Percentiles rank a stretch among this genome's conserved stretches.
These are phyloP conservation scores for Falco cherrug DNA, from an alignment of 2,797 vertebrate species.

Conservation along the genomic window DNA sequence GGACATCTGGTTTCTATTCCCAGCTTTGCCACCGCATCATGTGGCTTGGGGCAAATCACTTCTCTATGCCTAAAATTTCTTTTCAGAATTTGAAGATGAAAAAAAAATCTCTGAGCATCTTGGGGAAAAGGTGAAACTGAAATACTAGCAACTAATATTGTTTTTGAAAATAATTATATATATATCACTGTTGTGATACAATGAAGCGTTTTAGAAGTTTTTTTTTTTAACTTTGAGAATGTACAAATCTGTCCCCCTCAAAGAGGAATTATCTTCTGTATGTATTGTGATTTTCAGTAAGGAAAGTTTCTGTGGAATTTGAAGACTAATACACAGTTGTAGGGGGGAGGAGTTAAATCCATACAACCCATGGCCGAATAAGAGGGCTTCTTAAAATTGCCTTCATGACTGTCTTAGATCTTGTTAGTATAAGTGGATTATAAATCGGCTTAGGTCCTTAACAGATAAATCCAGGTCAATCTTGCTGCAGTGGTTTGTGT, in stretches of 20 bases:
- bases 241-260: not conserved
- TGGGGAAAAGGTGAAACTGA: not conserved
- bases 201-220: not conserved
- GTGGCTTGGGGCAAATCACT: constrained; percentile 3
- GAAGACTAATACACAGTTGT: not conserved
- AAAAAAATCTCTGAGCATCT: not conserved
- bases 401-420: not conserved
- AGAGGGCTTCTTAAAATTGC: not conserved
- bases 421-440: not conserved
- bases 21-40: constrained; percentile 7
- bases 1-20: constrained; percentile 70
- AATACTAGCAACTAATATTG: not conserved
- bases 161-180: not conserved
- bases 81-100: not conserved
- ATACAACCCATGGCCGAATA: not conserved
- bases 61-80: not conserved
- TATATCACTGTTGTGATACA: not conserved
- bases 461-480: not conserved
- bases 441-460: not conserved
- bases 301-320: not conserved
- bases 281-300: not conserved
- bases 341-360: not conserved
- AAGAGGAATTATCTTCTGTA: not conserved
- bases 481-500: not conserved
- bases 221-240: not conserved